Evolutionary conservation across 1,140 invertebrate species (phyloP), one percentile per base, ranked within the genome.

Genomic region (Lanistes nyassanus): DNA sequence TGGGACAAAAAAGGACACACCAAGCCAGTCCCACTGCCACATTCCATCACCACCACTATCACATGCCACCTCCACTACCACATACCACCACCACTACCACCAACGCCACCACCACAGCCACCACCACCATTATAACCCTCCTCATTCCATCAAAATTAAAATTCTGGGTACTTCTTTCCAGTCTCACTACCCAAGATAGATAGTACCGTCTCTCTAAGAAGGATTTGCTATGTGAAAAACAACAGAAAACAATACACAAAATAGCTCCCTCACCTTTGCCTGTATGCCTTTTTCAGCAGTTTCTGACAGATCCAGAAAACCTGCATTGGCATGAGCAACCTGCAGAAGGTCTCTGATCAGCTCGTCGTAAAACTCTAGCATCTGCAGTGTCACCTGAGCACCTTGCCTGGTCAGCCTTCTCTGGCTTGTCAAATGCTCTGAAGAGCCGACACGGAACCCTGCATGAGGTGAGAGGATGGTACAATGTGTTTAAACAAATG

Each of bases 341-440:
- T 78, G 66, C 53, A 84, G 62, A 9, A 86, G 66, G 73, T 86
- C 84, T 71, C 82, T 84, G 13, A 86, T 64, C 23, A 81, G 66
- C 65, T 86, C 85, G 74, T 86, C 85, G 68, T 85, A 85, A 13
- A 86, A 74, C 55, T 86, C 84, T 71, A 79, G 76, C 80, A 85
- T 83, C 76, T 84, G 79, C n/a, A 86, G 31, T 11, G 69, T 79
- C 0, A 86, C 83, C 2, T 36, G 58, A 21, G 82, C 76, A 31
- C 79, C 56, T 56, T 72, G 70, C 37, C 60, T 58, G 1, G 55
- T 58, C 55, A 72, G 2, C 5, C 55, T 31, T 13, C 55, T 58
- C 70, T 72, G 70, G 34, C 75, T 39, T 78, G 70, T 56, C 76
- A 68, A 21, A 75, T 77, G 2, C 76, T 64, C 55, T 65, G 77